A percentile compares a stretch with the other conserved stretches of the same genome.
These are phyloP conservation scores for Stratiomys singularior DNA, from an alignment of 2,888 invertebrate species.

Conservation along the genomic window DNA sequence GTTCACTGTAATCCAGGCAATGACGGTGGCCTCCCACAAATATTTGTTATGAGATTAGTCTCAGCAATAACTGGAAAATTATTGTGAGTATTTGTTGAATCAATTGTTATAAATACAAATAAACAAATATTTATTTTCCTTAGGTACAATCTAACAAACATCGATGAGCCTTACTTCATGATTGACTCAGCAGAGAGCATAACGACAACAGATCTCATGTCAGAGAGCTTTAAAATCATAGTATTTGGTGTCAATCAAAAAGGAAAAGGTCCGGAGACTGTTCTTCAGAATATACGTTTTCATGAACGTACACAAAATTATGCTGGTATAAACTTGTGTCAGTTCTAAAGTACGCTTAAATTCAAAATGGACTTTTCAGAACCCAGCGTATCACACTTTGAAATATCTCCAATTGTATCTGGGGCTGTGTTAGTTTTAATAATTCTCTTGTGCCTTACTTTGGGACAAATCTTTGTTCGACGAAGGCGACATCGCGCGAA, in stretches of 20 bases:
- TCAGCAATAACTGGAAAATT: slow-evolving; percentile 49
- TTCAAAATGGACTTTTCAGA: background rate
- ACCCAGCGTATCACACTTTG: slow-evolving; percentile 41
- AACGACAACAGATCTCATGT: slow-evolving; percentile 71
- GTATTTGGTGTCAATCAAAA: slow-evolving; percentile 80
- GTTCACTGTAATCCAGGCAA: slow-evolving; percentile 80
- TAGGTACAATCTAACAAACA: slow-evolving; percentile 53
- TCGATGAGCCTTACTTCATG: slow-evolving; percentile 52
- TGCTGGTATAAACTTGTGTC: slow-evolving; percentile 41
- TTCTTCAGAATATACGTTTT: slow-evolving; percentile 74
- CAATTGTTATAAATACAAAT: background rate
- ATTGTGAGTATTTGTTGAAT: slow-evolving; percentile 43
- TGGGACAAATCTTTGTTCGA: slow-evolving; percentile 50
- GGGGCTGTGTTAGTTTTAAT: slow-evolving; percentile 51
- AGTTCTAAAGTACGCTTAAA: background rate
- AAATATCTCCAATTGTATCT: slow-evolving; percentile 51
- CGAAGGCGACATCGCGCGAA: slow-evolving; percentile 13
- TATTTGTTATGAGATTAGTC: slow-evolving; percentile 78
- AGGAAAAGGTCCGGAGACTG: slow-evolving; percentile 76
- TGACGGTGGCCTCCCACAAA: slow-evolving; percentile 84
- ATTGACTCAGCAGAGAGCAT: slow-evolving; percentile 64
- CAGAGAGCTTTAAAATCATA: slow-evolving; percentile 76
- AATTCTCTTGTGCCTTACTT: slow-evolving; percentile 47
- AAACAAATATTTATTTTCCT: background rate
- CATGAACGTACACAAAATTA: slow-evolving; percentile 43